These are phyloP conservation scores for Chaitophorus viminalis DNA, from an alignment of 2,888 invertebrate species.

Conservation along the genomic window DNA sequence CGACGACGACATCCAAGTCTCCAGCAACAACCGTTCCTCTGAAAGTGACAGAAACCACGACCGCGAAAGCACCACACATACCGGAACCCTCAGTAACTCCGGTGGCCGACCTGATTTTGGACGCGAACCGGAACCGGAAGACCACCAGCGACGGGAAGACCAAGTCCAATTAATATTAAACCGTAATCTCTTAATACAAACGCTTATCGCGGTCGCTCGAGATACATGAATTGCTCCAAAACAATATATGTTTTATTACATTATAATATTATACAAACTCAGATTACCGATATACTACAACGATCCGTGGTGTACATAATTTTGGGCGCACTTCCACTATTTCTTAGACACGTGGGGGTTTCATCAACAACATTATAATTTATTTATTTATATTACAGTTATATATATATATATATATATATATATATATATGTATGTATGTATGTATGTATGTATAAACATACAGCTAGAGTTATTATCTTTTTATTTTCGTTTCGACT, in stretches of 20 bases:
- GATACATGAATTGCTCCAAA: constrained; percentile 40
- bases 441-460: no score
- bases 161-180: not conserved
- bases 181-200: not conserved
- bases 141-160: not conserved
- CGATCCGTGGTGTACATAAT: not conserved
- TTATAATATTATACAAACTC: not conserved
- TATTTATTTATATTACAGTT: constrained; percentile 17
- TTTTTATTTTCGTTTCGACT: not conserved
- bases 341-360: not conserved
- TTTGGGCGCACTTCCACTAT: constrained; percentile 12
- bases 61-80: no score
- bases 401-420: not conserved
- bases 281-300: not conserved
- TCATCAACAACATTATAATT: not conserved
- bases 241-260: not conserved
- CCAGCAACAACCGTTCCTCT: not conserved
- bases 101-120: not conserved
- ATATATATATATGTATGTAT: no score
- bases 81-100: not conserved
- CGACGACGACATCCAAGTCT: not conserved
- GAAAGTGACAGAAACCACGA: not conserved
- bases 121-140: constrained; percentile 2
- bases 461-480: not conserved
- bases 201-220: not conserved